Base-by-base conservation (phyloP, 2,888 invertebrate genomes). In the Alloplasta piceator region DNA sequence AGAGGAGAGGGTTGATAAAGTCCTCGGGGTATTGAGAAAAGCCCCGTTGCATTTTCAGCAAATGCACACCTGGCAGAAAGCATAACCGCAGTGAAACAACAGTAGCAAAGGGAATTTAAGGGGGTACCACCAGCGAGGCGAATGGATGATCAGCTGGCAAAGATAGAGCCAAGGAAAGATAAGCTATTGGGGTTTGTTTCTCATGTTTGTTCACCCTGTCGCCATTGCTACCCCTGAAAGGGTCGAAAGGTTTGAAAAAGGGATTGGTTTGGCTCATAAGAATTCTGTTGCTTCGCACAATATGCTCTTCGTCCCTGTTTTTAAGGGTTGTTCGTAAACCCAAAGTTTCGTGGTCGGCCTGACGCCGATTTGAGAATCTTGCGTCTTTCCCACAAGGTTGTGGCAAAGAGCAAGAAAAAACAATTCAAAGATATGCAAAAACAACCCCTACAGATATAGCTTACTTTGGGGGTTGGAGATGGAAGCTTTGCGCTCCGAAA, bases 11-110 rank as follows among this genome's bases (percentile, higher is more conserved):
- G 38, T 55, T 56, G 52, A 52, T 52, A 16, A 48, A 50, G 50
- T 70, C 55, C 63, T 48, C 6, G 56, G 26, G 60, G 41, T 52
- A 52, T 26, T 26, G 26, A 26, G 26, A 26, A 26, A 26, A 26
- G 26, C 26, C 7, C 64, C 48, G 50, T 61, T 61, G 74, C 71
- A 75, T 72, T 68, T 63, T 50, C 50, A 79, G 48, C 26, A 48
- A 26, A 43, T 52, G 67, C 55, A 75, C 82, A 82, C 80, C 82
- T 78, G 82, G 82, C 64, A 52, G 9, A 48, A 41, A 64, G 67
- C 26, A 26, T 26, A 55, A 7, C 14, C 43, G 9, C 12, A 14
- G 50, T 4, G 50, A 52, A 6, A 52, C 5, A 52, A 26, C 26
- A 26, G 26, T 26, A 39, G 16, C 58, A 48, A 60, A 60, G 60